Base-by-base conservation (phyloP, 2,888 invertebrate species). In the Pyrochroa serraticornis region DNA sequence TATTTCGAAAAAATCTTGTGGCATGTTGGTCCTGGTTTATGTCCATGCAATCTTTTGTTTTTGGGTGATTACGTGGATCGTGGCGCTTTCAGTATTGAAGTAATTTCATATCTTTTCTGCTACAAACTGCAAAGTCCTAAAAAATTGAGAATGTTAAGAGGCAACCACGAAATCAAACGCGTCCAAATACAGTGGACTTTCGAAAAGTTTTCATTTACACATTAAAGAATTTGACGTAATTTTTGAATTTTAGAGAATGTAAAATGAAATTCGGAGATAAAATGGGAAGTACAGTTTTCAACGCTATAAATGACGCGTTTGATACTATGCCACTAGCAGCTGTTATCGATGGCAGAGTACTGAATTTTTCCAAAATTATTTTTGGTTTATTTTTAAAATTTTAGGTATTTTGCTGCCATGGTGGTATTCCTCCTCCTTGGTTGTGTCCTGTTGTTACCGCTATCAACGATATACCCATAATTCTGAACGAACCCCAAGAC, bases 41-140 rank as follows among this genome's bases (percentile, higher is more conserved):
- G 85, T 7, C 88, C 90, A 0, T 84, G 85, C 3, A 82, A 81
- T 10, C 79, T 90, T 54, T 79, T 91, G 6, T 90, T 91, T 76
- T 82, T 91, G 0, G 91, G 91, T 0, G 91, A 91, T 78, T 91
- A 86, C 75, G 90, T 91, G 13, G 91, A 91, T 77, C 81, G 91
- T 60, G 91, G 91, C 1, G 79, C 82, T 9, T 82, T 82, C 73
- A 86, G 90, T 58, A 71, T 87, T 0, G 91, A 91, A 80, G 86
- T 90, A 1, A 79, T 90, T 62, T 82, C 87, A 0, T 90, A 90
- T 71, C 77, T 91, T 47, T 82, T 91, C 63, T 84, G 88, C 1
- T 86, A 88, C 68, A 91, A 91, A 77, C 71, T 89, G 42, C 83
- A 88, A 70, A 82, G 85, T 0, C 89, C 90, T 0, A 73, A 78